phyloP scores from a whole-genome alignment of 2,888 invertebrate species.

The Leptothorax acervorum region DNA sequence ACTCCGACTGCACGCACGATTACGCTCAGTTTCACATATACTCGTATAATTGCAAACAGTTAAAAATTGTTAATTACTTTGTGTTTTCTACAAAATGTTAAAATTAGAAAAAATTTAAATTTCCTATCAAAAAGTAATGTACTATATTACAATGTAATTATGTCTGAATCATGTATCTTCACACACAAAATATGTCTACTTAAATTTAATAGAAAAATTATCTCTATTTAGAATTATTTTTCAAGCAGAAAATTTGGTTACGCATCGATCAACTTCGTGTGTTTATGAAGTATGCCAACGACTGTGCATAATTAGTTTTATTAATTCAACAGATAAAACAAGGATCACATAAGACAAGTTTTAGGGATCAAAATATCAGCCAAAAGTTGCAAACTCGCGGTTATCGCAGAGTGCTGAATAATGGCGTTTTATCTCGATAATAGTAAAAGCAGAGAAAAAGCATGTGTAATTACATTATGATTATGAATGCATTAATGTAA shows the following conservation, averaged over 20 bases:
- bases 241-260: not conserved
- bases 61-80: not conserved
- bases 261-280: not conserved
- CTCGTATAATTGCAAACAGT: not conserved
- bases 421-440: conserved; percentile 45
- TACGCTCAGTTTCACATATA: not conserved
- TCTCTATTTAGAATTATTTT: not conserved
- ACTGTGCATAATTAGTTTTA: conserved; percentile 68
- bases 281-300: not conserved
- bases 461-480: not conserved
- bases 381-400: conserved; percentile 38
- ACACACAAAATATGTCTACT: not conserved
- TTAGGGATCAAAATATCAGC: conserved; percentile 62
- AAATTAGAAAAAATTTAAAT: not conserved
- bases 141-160: not conserved
- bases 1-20: not conserved
- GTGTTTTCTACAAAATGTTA: not conserved
- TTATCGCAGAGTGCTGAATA: conserved; percentile 54
- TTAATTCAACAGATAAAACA: conserved; percentile 57
- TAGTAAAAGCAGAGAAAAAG: not conserved
- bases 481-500: conserved; percentile 18
- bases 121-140: not conserved
- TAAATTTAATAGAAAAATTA: not conserved
- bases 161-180: not conserved
- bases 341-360: conserved; percentile 74